Evolutionary conservation across 2,797 vertebrate species (phyloP).

Genomic region (Siniperca scherzeri): DNA sequence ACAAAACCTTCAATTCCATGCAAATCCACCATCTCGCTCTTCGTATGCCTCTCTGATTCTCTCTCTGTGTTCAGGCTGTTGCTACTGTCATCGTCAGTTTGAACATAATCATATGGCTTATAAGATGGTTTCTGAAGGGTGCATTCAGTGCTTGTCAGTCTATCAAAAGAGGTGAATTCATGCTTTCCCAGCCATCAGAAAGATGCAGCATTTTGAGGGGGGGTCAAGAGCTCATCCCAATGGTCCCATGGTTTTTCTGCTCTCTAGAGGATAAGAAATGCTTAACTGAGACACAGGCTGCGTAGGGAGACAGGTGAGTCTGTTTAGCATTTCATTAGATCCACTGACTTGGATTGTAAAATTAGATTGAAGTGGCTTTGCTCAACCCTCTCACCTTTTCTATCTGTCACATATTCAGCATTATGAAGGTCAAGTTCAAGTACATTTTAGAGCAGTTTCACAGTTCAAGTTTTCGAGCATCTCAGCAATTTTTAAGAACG

Average conservation of each 20-base stretch:
- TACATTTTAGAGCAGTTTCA: background rate
- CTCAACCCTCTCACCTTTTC: background rate
- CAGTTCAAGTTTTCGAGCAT: background rate
- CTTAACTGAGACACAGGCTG: conserved; percentile 16
- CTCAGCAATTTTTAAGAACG: background rate
- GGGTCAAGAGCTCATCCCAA: conserved; percentile 10
- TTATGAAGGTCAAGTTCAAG: conserved; percentile 13
- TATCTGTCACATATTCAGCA: conserved; percentile 16
- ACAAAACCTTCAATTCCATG: conserved; percentile 66
- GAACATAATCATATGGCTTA: conserved; percentile 47
- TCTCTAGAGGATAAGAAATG: conserved; percentile 10
- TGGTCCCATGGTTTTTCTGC: conserved; percentile 5
- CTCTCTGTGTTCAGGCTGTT: conserved; percentile 19
- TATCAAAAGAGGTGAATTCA: conserved; percentile 35
- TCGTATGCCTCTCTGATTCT: conserved; percentile 22
- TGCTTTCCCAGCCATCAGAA: conserved; percentile 23
- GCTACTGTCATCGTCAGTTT: conserved; percentile 34
- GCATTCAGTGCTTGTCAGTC: conserved; percentile 52
- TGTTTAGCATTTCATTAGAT: conserved; percentile 21
- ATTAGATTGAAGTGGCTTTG: conserved; percentile 1
- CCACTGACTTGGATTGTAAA: background rate
- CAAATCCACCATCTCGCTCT: conserved; percentile 41
- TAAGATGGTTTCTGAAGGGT: conserved; percentile 28
- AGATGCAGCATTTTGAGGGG: background rate
- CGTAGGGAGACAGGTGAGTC: background rate